Base-by-base conservation (phyloP, 2,888 invertebrate genomes). In the Polietes domitor region DNA sequence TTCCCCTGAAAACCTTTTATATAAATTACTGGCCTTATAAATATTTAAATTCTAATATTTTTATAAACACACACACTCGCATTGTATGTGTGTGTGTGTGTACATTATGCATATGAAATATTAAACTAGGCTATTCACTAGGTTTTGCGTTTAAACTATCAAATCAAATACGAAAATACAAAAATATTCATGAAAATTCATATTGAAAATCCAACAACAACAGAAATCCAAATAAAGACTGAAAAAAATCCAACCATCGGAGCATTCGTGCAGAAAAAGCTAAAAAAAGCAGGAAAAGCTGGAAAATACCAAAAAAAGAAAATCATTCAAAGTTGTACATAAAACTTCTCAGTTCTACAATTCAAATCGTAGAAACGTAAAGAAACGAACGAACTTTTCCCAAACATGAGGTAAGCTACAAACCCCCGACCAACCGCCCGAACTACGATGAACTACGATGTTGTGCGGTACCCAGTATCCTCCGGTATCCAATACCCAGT, bases 361-460 rank as follows among this genome's bases (percentile, higher is more conserved):
- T 82, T 15, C 10, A 26, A 58, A 24, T 58, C 47, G 28, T 19
- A 43, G 63, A 43, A 74, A 28, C 1, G 32, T 3, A 37, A 73
- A 4, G 24, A 73, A 73, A 58, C 43, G 26, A 73, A 73, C 73
- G n/a, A 47, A 47, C 2, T n/a, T 47, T 37, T 10, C 6, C 7
- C 32, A 7, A 75, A 81, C 63, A 50, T 76, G 75, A 84, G 78
- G 81, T 81, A 81, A 84, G 84, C 80, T 78, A 55, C 37, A 21
- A 61, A 41, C 43, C 53, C 10, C 61, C 79, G 21, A 58, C n/a
- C n/a, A 75, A 55, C 2, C 7, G 24, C 53, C 6, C 71, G 2
- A 50, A 63, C 32, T 32, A 61, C 61, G 28, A 63, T 37, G 5
- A 7, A 63, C 0, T 26, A 2, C 19, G 10, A 28, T 12, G n/a